phyloP scores from a whole-genome alignment of 2,797 vertebrate species.

The Parauchenoglanis ngamensis region DNA sequence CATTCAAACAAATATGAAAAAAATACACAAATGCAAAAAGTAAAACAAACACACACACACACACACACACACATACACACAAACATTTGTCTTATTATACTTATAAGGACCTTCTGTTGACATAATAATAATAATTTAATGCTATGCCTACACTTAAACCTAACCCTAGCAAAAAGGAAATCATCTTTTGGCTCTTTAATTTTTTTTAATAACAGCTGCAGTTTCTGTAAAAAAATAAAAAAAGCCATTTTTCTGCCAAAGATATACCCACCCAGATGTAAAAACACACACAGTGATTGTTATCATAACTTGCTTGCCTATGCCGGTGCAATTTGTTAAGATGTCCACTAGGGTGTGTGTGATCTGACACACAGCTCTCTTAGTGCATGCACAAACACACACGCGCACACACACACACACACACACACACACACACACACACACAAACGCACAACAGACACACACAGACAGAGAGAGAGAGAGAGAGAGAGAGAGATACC shows the following conservation, averaged over 20 bases:
- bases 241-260: neutral
- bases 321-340: conserved; percentile 44
- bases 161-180: neutral
- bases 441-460: neutral
- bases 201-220: neutral
- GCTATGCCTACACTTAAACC: neutral
- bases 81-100: neutral
- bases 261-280: neutral
- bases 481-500: neutral
- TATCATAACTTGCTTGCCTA: neutral
- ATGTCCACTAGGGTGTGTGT: conserved; percentile 61
- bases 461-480: neutral
- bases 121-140: neutral
- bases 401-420: conserved; percentile 19
- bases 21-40: neutral
- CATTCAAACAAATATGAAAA: neutral
- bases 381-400: neutral
- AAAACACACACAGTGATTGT: neutral
- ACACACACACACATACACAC: conserved; percentile 17
- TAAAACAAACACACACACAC: neutral
- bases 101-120: neutral
- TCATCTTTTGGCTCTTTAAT: too few species aligned
- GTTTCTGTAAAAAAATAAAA: neutral
- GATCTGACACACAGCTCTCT: conserved; percentile 22
- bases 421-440: neutral